These are phyloP conservation scores for Rhegmatorhina hoffmannsi DNA, from an alignment of 2,113 vertebrate genomes.

Conservation along the genomic window DNA sequence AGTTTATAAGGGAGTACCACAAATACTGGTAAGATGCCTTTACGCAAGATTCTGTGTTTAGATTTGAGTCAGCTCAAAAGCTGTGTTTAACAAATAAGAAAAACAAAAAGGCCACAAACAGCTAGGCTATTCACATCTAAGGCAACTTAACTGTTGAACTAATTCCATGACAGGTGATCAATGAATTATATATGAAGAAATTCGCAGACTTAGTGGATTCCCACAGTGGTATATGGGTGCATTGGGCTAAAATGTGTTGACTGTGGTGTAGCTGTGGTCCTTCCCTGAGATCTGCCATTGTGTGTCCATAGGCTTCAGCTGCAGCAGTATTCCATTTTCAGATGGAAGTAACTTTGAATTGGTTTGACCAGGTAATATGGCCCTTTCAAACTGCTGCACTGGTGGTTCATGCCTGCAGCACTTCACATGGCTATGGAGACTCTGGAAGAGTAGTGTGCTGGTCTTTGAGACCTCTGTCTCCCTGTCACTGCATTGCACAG, in stretches of 20 bases:
- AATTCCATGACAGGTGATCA: neutral
- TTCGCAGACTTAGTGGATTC: neutral
- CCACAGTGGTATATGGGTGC: neutral
- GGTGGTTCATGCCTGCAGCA: neutral
- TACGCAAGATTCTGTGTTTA: neutral
- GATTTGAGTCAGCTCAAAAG: neutral
- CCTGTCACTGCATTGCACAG: neutral
- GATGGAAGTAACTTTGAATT: neutral
- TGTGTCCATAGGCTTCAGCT: neutral
- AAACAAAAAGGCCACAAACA: neutral
- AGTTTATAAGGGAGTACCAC: neutral
- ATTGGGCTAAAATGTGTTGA: neutral
- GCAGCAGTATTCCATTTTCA: neutral
- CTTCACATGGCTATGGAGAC: fast-evolving
- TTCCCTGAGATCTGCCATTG: neutral
- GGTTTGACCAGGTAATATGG: neutral
- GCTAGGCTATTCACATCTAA: neutral
- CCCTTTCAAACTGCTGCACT: neutral
- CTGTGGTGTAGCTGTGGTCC: neutral
- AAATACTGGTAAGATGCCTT: neutral
- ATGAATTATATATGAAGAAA: neutral
- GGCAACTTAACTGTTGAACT: neutral
- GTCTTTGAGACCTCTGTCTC: neutral
- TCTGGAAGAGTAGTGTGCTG: too few species aligned
- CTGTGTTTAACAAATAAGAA: neutral